These are phyloP conservation scores for Amblyornis subalaris DNA, from an alignment of 2,113 vertebrate genomes.

Conservation along the genomic window DNA sequence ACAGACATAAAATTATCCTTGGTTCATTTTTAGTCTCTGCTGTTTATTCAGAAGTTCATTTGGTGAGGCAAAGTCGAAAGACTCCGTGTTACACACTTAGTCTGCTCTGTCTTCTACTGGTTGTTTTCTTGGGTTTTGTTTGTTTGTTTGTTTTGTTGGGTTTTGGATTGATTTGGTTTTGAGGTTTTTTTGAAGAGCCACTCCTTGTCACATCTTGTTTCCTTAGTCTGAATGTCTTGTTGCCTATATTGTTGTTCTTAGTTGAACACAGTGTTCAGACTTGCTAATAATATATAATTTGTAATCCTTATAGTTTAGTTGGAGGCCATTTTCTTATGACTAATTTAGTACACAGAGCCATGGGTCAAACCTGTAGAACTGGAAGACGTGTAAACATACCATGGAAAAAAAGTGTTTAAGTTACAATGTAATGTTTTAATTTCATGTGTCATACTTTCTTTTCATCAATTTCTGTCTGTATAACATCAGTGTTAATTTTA, in stretches of 20 bases:
- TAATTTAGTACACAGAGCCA: neutral
- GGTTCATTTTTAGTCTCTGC: neutral
- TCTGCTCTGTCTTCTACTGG: neutral
- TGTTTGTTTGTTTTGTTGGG: neutral
- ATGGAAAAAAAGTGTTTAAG: neutral
- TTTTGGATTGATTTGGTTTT: neutral
- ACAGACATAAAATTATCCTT: neutral
- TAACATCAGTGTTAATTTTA: neutral
- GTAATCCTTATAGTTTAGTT: neutral
- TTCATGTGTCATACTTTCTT: neutral
- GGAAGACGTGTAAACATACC: neutral
- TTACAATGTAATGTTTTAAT: neutral
- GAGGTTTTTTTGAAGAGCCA: neutral
- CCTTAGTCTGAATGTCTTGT: neutral
- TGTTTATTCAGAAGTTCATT: neutral
- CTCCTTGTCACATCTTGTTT: neutral
- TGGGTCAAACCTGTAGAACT: neutral
- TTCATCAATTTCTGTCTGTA: neutral
- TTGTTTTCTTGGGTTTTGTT: neutral
- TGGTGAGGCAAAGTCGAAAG: neutral
- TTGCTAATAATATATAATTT: neutral
- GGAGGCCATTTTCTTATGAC: neutral
- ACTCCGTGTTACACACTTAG: neutral
- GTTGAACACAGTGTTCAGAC: neutral
- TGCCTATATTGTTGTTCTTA: neutral